Conservation (phyloP, 2,888 invertebrate genomes). For the Eretmocerus hayati region DNA sequence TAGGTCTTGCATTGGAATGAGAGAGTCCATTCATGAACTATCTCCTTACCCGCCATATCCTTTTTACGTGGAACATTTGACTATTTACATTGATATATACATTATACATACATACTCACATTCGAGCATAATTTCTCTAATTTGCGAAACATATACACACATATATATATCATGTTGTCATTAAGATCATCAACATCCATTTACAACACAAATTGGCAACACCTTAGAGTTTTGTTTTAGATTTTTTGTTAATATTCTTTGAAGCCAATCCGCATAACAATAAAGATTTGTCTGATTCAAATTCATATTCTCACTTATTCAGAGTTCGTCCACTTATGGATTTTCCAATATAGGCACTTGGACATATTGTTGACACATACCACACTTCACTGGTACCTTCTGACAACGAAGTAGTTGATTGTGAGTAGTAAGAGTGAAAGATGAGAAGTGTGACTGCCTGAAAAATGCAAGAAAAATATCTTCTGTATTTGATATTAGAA, state of each 20-base stretch:
- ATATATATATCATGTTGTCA: conserved; percentile 20
- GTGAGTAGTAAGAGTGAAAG: conserved; percentile 14
- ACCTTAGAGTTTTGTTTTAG: conserved; percentile 12
- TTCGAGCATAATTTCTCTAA: conserved; percentile 16
- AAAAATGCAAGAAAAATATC: too few relatives aligned
- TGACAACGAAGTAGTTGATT: conserved; percentile 13
- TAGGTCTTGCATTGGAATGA: too few relatives aligned
- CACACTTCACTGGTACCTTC: conserved; percentile 14
- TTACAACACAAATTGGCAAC: conserved; percentile 20
- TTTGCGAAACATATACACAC: conserved; percentile 21
- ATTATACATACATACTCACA: conserved; percentile 13
- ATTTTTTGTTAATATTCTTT: conserved; percentile 9
- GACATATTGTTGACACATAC: conserved; percentile 21
- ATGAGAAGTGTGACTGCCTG: conserved; percentile 16
- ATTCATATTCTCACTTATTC: conserved; percentile 3
- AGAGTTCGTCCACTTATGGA: conserved; percentile 19
- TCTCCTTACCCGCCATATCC: too few relatives aligned
- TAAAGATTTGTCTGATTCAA: conserved; percentile 15
- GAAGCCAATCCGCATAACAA: conserved; percentile 14
- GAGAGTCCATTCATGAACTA: too few relatives aligned
- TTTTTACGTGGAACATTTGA: conserved; percentile 9
- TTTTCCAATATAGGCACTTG: conserved; percentile 22
- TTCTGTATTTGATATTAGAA: too few relatives aligned
- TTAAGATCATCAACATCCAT: conserved; percentile 22
- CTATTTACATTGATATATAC: conserved; percentile 21